Base-by-base conservation (phyloP, 2,797 vertebrate genomes). In the Schizothorax lantsangensis region DNA sequence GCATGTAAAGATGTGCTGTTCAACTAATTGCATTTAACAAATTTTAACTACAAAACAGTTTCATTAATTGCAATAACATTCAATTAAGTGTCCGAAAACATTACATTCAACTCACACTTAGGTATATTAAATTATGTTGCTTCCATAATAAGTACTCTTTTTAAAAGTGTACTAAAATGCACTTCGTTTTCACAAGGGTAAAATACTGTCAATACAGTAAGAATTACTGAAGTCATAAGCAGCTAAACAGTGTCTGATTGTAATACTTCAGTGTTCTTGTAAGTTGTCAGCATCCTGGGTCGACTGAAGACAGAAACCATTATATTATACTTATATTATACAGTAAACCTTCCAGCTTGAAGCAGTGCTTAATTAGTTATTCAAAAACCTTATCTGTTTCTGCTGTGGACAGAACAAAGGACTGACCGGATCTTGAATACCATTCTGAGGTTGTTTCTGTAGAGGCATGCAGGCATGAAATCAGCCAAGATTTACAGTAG, bases 181-280 rank as follows among this genome's bases (percentile, higher is more conserved):
- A n/a, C 74, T 77, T 77, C 3, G 38, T 57, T 78, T 78, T 78
- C 75, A 78, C 49, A 38, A 78, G 75, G 33, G 21, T 78, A 38
- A 38, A 78, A 78, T 30, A 78, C 71, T 23, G 30, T 6, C 54
- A 38, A 38, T 11, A 30, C 30, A 30, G 30, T 30, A 30, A n/a
- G n/a, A 74, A 10, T 19, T 33, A 75, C 73, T 52, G 26, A 77
- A 36, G 23, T 26, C 54, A 17, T 26, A 59, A 79, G 36, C 54
- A 79, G 23, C 23, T 40, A 17, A 79, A 40, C 14, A 6, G 14
- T 40, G 14, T 10, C 77, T 43, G 23, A 26, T 10, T 43, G 12
- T 6, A 62, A 62, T 26, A 6, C 14, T 79, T 17, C 1, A 38
- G 11, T 14, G 11, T 43, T 79, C 33, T 40, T 59, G 36, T n/a